Evolutionary conservation across 2,888 invertebrate species (phyloP), one percentile per base, ranked within the genome.

Genomic region (Hypselothyrea guttata): DNA sequence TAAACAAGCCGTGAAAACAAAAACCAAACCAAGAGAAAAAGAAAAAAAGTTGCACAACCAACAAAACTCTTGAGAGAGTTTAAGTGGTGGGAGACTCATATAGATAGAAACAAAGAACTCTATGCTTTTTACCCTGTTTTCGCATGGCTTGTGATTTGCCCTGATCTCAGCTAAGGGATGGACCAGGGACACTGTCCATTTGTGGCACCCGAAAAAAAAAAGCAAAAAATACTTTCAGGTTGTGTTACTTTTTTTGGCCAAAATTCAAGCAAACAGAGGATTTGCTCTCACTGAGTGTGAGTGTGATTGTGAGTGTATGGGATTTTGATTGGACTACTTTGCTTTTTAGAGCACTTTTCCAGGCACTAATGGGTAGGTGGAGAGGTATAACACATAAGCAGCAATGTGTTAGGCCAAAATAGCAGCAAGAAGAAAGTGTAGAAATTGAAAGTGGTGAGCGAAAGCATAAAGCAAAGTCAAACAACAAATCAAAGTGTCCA

Each of bases 1-100:
- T 72, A 82, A 82, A 82, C 82, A 81, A 73, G 62, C 73, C 81
- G 81, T 83, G 84, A 79, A 79, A 71, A 63, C 59, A 60, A 65
- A 48, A 56, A 63, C 54, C 63, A 49, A 59, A 62, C 54, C 58
- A 71, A 81, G 41, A 42, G 41, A 60, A 33, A 37, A 35, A 27
- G 56, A 9, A 45, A 49, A 44, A 28, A 30, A 34, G n/a, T n/a
- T n/a, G n/a, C n/a, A n/a, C n/a, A n/a, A n/a, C n/a, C n/a, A n/a
- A n/a, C n/a, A n/a, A n/a, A n/a, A n/a, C n/a, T n/a, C n/a, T n/a
- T n/a, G n/a, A n/a, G n/a, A n/a, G n/a, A 22, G 22, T 22, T 4
- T 4, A 22, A 22, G 22, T 22, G 5, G 22, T 22, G 22, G 22
- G 22, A 22, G 22, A 22, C 5, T 22, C 22, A 22, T 5, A 4